Percentiles rank a stretch among this genome's conserved stretches.
phyloP scores from a whole-genome alignment of 2,797 vertebrate genomes.

The Alectoris magna region DNA sequence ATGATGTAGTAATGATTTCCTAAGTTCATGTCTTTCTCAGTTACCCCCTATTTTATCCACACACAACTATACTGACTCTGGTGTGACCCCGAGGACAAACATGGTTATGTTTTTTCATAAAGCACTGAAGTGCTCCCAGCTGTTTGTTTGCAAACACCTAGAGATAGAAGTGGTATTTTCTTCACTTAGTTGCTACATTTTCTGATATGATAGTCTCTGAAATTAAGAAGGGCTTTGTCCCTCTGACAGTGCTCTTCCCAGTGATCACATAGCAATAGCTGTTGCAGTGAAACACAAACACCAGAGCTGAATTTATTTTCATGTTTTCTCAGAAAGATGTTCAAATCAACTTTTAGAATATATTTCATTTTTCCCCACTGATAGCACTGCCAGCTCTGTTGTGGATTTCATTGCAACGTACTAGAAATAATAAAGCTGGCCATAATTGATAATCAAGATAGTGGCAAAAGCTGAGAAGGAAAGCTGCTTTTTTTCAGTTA shows the following conservation, averaged over 20 bases:
- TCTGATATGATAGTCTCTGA: not conserved
- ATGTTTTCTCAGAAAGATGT: not conserved
- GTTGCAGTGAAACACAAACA: not conserved
- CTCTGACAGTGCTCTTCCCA: not conserved
- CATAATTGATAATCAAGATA: not conserved
- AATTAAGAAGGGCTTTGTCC: not conserved
- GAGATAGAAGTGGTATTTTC: not conserved
- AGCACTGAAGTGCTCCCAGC: not conserved
- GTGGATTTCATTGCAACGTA: not conserved
- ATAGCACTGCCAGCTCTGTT: not conserved
- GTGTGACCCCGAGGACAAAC: not conserved
- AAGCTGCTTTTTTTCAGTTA: not conserved
- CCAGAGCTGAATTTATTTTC: not conserved
- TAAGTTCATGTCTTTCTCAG: not conserved
- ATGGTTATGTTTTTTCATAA: not conserved
- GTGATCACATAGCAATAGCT: not conserved
- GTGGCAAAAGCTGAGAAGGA: not conserved
- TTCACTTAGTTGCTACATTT: not conserved
- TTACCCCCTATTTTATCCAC: not conserved
- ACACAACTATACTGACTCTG: not conserved
- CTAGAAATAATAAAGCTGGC: not conserved
- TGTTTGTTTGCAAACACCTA: not conserved
- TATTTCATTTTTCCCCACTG: not conserved
- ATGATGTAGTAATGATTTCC: not conserved
- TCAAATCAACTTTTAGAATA: not conserved